phyloP scores from a whole-genome alignment of 1,140 invertebrate genomes.

The Vanessa atalanta region DNA sequence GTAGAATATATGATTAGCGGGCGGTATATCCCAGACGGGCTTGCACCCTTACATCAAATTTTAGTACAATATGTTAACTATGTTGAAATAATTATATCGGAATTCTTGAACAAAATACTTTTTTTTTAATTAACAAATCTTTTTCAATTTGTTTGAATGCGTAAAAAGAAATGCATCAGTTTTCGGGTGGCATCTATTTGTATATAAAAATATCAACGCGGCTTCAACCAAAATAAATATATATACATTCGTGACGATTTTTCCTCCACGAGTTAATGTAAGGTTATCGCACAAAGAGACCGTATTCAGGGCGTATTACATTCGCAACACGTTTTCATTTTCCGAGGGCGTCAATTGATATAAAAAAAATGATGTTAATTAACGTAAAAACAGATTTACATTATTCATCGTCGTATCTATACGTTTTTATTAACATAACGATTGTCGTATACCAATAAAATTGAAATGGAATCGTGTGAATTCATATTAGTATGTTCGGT shows the following conservation, averaged over 20 bases:
- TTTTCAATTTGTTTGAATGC: too few species aligned
- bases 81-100: too few species aligned
- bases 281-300: constrained; percentile 32
- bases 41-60: too few species aligned
- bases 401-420: constrained; percentile 23
- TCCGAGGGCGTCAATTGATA: constrained; percentile 38
- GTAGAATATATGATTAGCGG: too few species aligned
- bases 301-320: constrained; percentile 33
- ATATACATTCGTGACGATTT: constrained; percentile 22
- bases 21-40: too few species aligned
- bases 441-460: constrained; percentile 19
- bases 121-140: too few species aligned
- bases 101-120: too few species aligned
- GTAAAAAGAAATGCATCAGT: neutral
- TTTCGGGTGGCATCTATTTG: neutral
- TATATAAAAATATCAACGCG: neutral
- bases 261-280: constrained; percentile 32
- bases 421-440: constrained; percentile 42
- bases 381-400: constrained; percentile 33
- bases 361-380: constrained; percentile 35
- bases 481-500: constrained; percentile 15
- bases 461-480: constrained; percentile 18
- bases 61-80: too few species aligned
- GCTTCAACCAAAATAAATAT: neutral
- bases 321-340: constrained; percentile 43